phyloP scores from a whole-genome alignment of 2,888 invertebrate genomes.

The Argyresthia goedartella region DNA sequence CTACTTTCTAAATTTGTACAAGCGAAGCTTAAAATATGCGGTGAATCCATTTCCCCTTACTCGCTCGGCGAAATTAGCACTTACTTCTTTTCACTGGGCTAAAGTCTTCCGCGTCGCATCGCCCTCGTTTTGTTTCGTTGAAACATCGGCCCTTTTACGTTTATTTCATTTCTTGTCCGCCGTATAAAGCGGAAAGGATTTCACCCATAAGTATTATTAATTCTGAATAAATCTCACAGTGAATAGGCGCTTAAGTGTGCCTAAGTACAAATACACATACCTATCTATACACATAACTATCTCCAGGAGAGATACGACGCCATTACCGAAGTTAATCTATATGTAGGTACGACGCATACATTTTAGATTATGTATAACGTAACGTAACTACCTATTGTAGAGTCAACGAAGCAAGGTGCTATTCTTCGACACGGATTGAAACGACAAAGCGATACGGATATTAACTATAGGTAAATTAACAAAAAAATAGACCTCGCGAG shows the following conservation, averaged over 20 bases:
- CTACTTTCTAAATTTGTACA: slow-evolving; percentile 3
- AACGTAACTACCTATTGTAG: too few species aligned
- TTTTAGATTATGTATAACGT: too few species aligned
- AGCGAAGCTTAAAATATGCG: slow-evolving; percentile 5
- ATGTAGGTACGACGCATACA: too few species aligned
- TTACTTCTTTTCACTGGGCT: slow-evolving; percentile 23
- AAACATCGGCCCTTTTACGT: slow-evolving; percentile 23
- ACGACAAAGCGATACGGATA: background rate
- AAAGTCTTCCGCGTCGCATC: background rate
- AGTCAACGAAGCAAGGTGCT: too few species aligned
- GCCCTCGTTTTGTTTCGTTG: slow-evolving; percentile 12
- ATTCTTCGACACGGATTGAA: too few species aligned
- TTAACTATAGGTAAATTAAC: too few species aligned
- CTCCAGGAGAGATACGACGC: too few species aligned
- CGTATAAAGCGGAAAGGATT: slow-evolving; percentile 20
- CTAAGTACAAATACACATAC: too few species aligned
- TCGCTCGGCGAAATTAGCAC: slow-evolving; percentile 34
- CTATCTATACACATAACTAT: too few species aligned
- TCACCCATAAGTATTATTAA: slow-evolving; percentile 17
- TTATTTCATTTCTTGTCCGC: slow-evolving; percentile 22
- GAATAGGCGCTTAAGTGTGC: background rate
- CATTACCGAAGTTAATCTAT: too few species aligned
- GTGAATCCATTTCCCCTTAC: slow-evolving; percentile 26
- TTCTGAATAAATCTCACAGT: slow-evolving; percentile 17
- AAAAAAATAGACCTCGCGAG: too few species aligned